These are phyloP conservation scores for Monopis laevigella DNA, from an alignment of 2,888 invertebrate genomes.

Conservation along the genomic window DNA sequence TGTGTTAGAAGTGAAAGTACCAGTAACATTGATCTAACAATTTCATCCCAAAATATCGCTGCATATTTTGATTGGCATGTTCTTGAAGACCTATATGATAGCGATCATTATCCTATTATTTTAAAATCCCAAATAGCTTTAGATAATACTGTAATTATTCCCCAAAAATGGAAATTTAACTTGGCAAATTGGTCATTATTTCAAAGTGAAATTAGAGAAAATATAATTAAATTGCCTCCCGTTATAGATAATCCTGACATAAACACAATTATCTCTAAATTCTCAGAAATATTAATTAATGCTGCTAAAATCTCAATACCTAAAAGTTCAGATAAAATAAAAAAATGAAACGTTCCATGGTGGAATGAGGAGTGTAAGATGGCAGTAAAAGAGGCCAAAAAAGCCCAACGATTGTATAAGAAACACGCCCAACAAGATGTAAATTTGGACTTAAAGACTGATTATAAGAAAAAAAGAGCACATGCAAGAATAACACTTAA, in stretches of 20 bases:
- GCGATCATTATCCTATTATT: too few relatives aligned
- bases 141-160: too few relatives aligned
- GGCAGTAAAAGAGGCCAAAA: slow-evolving; percentile 12
- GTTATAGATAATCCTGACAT: not conserved
- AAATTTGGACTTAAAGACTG: slow-evolving; percentile 9
- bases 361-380: slow-evolving; percentile 12
- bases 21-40: too few relatives aligned
- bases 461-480: slow-evolving; percentile 13
- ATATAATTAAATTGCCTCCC: too few relatives aligned
- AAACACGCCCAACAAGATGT: slow-evolving; percentile 10
- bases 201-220: too few relatives aligned
- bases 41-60: too few relatives aligned
- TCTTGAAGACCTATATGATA: too few relatives aligned
- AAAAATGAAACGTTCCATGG: slow-evolving; percentile 3
- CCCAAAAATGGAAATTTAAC: too few relatives aligned
- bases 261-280: slow-evolving; percentile 1
- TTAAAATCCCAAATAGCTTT: too few relatives aligned
- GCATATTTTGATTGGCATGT: too few relatives aligned
- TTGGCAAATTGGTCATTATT: too few relatives aligned
- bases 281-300: slow-evolving; percentile 12
- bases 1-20: too few relatives aligned
- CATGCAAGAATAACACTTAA: slow-evolving; percentile 8
- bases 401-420: slow-evolving; percentile 9
- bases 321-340: slow-evolving; percentile 10
- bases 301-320: slow-evolving; percentile 13